Evolutionary conservation across 2,888 invertebrate genomes (phyloP), one percentile per base, ranked within the genome.

Genomic region (Entomobrya proxima): DNA sequence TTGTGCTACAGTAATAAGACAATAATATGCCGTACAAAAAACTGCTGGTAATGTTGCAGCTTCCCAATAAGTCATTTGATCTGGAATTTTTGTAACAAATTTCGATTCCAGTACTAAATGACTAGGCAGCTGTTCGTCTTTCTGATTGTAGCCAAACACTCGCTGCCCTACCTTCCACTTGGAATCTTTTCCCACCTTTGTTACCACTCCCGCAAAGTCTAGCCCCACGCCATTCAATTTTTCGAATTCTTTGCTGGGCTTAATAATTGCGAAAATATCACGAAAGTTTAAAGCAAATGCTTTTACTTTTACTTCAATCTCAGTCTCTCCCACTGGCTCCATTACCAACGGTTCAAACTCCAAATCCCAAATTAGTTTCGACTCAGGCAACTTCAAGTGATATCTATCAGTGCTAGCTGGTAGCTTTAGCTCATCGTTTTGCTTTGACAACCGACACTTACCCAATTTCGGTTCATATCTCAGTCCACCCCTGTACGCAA

Each of bases 11-110:
- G 5, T 64, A 1, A 87, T 44, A 13, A 87, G 67, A 24, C 84
- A 74, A 21, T 79, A 58, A 55, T 84, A 80, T 13, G 74, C 44
- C 1, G 84, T 87, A 1, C 21, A 13, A 35, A 80, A 87, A 2
- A 52, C 77, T 0, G 78, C 78, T 15, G 86, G 86, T 3, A 86
- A 67, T 6, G 86, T 83, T 5, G 78, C 52, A 9, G 64, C 86
- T 24, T 77, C 83, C 40, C 30, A 32, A 61, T 21, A 86, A 1
- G 86, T 55, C 37, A 86, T 44, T 18, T 24, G 6, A 13, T 64
- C 58, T 2, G 86, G 86, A 11, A 86, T 64, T 47, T n/a, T 27
- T n/a, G 69, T 13, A n/a, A 86, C 37, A n/a, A 13, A 4, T 64
- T 52, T 18, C n/a, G n/a, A n/a, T n/a, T n/a, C n/a, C n/a, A n/a